Evolutionary conservation across 2,113 vertebrate genomes (phyloP).

Genomic region (Gymnogyps californianus): DNA sequence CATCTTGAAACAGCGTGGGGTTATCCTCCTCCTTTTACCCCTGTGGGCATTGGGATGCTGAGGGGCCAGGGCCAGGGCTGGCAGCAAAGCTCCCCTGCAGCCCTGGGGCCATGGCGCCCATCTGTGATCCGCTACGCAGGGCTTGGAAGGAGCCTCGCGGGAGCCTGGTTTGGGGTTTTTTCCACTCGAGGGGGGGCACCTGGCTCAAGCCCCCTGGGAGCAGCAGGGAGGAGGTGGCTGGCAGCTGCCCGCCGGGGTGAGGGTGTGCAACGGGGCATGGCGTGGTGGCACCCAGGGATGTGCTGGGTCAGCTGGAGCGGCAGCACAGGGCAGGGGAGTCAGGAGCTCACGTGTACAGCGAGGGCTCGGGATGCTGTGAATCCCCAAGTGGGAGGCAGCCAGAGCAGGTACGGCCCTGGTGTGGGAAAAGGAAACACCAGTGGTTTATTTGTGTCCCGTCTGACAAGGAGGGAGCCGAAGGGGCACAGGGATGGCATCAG

Average conservation of each 20-base stretch:
- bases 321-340: not conserved
- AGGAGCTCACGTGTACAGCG: not conserved
- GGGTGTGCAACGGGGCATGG: not conserved
- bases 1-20: not conserved
- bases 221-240: not conserved
- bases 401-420: not conserved
- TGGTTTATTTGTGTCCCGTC: not conserved
- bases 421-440: not conserved
- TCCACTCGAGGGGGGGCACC: not conserved
- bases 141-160: not conserved
- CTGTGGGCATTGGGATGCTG: not conserved
- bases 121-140: fast-evolving
- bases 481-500: not conserved
- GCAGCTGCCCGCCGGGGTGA: not conserved
- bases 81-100: not conserved
- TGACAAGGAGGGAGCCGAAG: not conserved
- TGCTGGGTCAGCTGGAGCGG: not conserved
- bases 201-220: not conserved
- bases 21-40: not conserved
- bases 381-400: not conserved
- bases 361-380: not conserved
- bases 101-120: not conserved
- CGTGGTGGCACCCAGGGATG: not conserved
- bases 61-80: not conserved
- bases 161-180: fast-evolving